Conservation (phyloP, 2,113 vertebrate genomes). For the Silurus asotus region DNA sequence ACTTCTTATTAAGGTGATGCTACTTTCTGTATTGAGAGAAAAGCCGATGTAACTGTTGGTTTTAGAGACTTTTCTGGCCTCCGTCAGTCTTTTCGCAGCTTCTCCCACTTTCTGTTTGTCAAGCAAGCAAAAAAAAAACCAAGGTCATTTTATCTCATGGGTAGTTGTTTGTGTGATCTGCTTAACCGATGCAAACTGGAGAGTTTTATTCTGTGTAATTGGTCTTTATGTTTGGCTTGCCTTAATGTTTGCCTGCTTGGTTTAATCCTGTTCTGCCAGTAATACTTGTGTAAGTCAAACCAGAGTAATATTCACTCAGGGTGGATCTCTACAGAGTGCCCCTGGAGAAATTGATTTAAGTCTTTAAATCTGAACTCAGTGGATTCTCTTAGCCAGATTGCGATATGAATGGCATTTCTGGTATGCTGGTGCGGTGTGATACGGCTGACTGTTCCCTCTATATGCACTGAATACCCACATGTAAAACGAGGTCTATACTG, state of each 20-base stretch:
- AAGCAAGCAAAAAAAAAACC: constrained; percentile 33
- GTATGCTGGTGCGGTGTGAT: constrained; percentile 10
- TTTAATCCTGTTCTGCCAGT: constrained; percentile 2
- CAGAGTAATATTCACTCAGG: neutral
- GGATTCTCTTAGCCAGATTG: constrained; percentile 27
- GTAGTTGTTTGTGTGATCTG: constrained; percentile 20
- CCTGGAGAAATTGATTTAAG: constrained; percentile 2
- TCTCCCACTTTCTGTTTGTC: constrained; percentile 24
- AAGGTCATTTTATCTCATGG: constrained; percentile 38
- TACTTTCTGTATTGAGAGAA: neutral
- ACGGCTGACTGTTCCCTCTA: neutral
- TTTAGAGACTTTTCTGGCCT: neutral
- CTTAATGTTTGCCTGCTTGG: neutral
- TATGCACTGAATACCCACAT: neutral
- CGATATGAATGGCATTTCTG: constrained; percentile 11
- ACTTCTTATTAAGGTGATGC: neutral
- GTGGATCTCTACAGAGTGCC: constrained; percentile 5
- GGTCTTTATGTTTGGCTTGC: neutral
- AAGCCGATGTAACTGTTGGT: neutral
- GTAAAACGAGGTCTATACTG: neutral
- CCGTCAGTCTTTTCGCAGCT: neutral
- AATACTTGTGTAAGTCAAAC: neutral
- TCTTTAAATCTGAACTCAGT: constrained; percentile 14
- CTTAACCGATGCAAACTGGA: constrained; percentile 6
- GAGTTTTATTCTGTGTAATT: constrained; percentile 11